Base-by-base conservation (phyloP, 2,797 vertebrate species). In the Helicolenus hilgendorfi region DNA sequence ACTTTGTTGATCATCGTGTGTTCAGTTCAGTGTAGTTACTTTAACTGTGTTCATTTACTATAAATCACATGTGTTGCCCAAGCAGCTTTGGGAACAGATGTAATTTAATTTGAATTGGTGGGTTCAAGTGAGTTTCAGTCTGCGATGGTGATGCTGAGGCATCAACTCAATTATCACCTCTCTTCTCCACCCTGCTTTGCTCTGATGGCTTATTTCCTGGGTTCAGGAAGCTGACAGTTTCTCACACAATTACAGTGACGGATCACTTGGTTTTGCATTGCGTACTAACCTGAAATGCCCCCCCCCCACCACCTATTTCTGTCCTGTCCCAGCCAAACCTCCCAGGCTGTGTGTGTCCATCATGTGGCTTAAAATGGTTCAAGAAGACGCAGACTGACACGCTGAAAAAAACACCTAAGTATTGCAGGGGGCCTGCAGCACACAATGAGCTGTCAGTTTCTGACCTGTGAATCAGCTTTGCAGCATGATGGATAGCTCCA, bases 381-480 rank as follows among this genome's bases (percentile, higher is more conserved):
- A 49, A 18, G 63, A 79, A 62, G 58, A 86, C 68, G 3, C 24
- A 26, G 56, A n/a, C 68, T 75, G 84, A 84, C 68, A 63, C 59
- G 56, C 79, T 74, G 65, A 20, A 79, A 26, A 64, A 60, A 67
- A 76, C 41, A 79, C 24, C 29, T 1, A 11, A 45, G 22, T 65
- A 7, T 77, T 33, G 20, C 36, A 33, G 36, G 9, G 11, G 10
- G 24, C 78, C 83, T 29, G 56, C 22, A 62, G 79, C 75, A 63
- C 59, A 81, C 80, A 76, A 69, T 68, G 76, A 78, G 53, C 83
- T 77, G 71, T 86, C 83, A 79, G 27, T 41, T 45, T 65, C 26
- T 4, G 45, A 82, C 10, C 53, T 4, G 55, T 83, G 77, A 89
- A 82, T 92, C 83, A 78, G 72, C 73, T 77, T 60, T 67, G 56